phyloP scores from a whole-genome alignment of 2,113 vertebrate genomes.

The Bubo bubo region DNA sequence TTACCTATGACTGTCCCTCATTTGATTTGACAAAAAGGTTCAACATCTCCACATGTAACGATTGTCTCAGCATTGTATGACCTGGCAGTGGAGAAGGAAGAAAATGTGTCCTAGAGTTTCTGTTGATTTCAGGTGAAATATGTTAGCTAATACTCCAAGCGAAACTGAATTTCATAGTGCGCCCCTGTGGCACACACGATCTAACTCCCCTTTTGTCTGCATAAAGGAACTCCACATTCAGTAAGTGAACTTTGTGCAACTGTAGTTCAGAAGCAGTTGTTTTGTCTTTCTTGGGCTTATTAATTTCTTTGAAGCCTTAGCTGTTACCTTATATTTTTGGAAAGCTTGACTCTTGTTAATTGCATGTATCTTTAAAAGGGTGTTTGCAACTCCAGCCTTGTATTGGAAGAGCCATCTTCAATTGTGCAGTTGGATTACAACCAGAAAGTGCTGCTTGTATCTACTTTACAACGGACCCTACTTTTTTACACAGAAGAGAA shows the following conservation, averaged over 20 bases:
- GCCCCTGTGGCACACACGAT: not conserved
- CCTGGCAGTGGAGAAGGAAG: not conserved
- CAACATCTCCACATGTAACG: not conserved
- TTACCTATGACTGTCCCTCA: not conserved
- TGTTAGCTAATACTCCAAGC: not conserved
- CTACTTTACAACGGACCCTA: constrained; percentile 87
- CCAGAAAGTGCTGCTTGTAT: constrained; percentile 91
- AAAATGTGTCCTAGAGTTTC: not conserved
- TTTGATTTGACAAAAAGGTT: not conserved
- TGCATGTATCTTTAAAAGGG: constrained; percentile 75
- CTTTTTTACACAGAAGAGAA: constrained; percentile 90
- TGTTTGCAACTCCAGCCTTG: constrained; percentile 83
- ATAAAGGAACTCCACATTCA: not conserved
- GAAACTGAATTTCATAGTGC: not conserved
- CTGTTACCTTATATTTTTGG: not conserved
- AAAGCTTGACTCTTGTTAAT: not conserved
- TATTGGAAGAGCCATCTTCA: constrained; percentile 87
- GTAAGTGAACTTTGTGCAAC: not conserved
- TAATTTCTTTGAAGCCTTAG: not conserved
- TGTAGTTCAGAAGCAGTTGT: not conserved
- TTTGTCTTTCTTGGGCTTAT: not conserved
- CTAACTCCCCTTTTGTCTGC: not conserved
- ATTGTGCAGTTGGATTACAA: constrained; percentile 95
- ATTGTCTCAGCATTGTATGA: not conserved
- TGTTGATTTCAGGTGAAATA: not conserved